A percentile compares a stretch with the other conserved stretches of the same genome.
Evolutionary conservation across 2,797 vertebrate species (phyloP).

Genomic region (Syngnathus rostellatus): DNA sequence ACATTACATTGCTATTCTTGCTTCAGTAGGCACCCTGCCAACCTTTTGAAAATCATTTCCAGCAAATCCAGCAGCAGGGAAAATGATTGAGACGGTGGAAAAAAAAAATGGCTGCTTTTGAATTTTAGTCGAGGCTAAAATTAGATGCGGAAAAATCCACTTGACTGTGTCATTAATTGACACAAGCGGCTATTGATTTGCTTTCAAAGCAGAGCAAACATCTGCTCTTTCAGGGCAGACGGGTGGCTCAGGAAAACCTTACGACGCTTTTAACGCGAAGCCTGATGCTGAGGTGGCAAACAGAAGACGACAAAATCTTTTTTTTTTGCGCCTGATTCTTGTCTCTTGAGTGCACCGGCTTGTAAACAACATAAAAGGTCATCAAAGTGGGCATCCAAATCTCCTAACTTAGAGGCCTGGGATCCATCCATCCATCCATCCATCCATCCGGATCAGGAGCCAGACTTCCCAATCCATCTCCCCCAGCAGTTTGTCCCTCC

Average conservation of each 20-base stretch:
- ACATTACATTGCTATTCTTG: slow-evolving; percentile 1
- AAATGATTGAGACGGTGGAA: not conserved
- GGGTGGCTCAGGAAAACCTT: slow-evolving; percentile 21
- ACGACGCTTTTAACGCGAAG: not conserved
- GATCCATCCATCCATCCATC: too few relatives aligned
- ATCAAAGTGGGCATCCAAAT: not conserved
- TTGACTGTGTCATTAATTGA: slow-evolving; percentile 23
- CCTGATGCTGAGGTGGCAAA: not conserved
- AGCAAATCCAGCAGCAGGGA: not conserved
- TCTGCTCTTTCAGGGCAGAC: slow-evolving; percentile 43
- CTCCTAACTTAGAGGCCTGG: not conserved
- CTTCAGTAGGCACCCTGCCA: not conserved
- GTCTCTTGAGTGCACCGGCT: not conserved
- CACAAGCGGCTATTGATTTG: slow-evolving; percentile 21
- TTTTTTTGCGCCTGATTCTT: not conserved
- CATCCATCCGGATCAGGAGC: too few relatives aligned
- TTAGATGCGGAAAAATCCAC: slow-evolving; percentile 36
- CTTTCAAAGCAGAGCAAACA: slow-evolving; percentile 39
- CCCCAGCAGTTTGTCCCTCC: too few relatives aligned
- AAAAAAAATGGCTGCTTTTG: not conserved
- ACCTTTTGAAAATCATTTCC: slow-evolving; percentile 4
- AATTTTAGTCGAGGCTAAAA: slow-evolving; percentile 29
- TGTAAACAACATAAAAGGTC: not conserved
- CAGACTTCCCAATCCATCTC: too few relatives aligned
- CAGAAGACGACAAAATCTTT: not conserved